Evolutionary conservation across 2,888 invertebrate species (phyloP), one percentile per base, ranked within the genome.

Genomic region (Ethmia dodecea): DNA sequence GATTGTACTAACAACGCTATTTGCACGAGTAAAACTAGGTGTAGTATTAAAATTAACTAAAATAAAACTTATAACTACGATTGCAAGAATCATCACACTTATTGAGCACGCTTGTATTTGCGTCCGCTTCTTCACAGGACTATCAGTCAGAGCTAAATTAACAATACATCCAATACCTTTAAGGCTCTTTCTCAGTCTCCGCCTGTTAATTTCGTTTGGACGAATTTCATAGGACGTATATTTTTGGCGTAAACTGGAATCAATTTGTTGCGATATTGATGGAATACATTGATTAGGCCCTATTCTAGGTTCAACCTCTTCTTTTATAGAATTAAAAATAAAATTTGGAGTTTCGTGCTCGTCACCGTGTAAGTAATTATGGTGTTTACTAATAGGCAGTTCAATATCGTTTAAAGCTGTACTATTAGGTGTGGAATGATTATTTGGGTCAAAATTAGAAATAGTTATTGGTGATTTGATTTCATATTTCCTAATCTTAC

Each of bases 51-150:
- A 80, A 64, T 86, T 86, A 35, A 86, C 83, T 62, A 87, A 71
- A 63, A 86, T 60, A 63, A 87, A 78, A 70, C 83, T 81, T 66
- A 86, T 83, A 15, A 80, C 67, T 63, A 86, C 68, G 40, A 87
- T 83, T 42, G 86, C 83, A 61, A 87, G 56, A 55, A 87, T 78
- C 80, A 86, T 84, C 58, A 86, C 71, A 71, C 81, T 84, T 70
- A 86, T 81, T 78, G 86, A 86, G 76, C 83, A 86, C 40, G 84
- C 84, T 64, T 83, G 81, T 60, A 87, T 81, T 66, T 83, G 84
- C 47, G 77, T 86, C 55, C 80, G 65, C 54, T 81, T 86, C 46
- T 81, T 84, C 26, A 81, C 65, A 37, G 78, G 70, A 51, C 72
- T 79, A 51, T 86, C 81, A 50, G 73, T 73, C 49, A 80, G 58